phyloP scores from a whole-genome alignment of 2,888 invertebrate species.

The Imbricaverruca yamaguchii region DNA sequence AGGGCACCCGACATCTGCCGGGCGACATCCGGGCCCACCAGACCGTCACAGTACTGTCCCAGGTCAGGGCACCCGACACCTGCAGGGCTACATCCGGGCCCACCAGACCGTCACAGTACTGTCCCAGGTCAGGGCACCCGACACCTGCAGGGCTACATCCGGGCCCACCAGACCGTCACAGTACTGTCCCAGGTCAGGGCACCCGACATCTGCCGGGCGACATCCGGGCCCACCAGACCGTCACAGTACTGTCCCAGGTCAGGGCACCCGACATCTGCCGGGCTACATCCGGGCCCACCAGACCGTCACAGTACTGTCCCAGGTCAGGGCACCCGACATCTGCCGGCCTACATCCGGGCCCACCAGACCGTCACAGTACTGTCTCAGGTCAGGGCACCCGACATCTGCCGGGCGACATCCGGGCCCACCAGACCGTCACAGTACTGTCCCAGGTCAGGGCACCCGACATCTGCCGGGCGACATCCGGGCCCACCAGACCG shows the following conservation, averaged over 20 bases:
- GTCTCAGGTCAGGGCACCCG: not conserved
- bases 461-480: too few relatives aligned
- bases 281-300: not conserved
- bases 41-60: not conserved
- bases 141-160: too few relatives aligned
- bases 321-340: not conserved
- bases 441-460: not conserved
- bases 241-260: conserved; percentile 3
- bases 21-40: not conserved
- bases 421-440: conserved; percentile 4
- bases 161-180: conserved; percentile 4
- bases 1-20: too few relatives aligned
- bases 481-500: not conserved
- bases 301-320: not conserved
- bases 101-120: conserved; percentile 11
- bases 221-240: not conserved
- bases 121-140: not conserved
- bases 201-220: too few relatives aligned
- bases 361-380: conserved; percentile 11
- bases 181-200: not conserved
- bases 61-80: not conserved
- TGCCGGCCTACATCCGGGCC: not conserved
- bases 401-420: too few relatives aligned
- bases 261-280: too few relatives aligned
- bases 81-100: not conserved